A percentile compares a stretch with the other conserved stretches of the same genome.
These are phyloP conservation scores for Willisornis vidua DNA, from an alignment of 2,113 vertebrate species.

Conservation along the genomic window DNA sequence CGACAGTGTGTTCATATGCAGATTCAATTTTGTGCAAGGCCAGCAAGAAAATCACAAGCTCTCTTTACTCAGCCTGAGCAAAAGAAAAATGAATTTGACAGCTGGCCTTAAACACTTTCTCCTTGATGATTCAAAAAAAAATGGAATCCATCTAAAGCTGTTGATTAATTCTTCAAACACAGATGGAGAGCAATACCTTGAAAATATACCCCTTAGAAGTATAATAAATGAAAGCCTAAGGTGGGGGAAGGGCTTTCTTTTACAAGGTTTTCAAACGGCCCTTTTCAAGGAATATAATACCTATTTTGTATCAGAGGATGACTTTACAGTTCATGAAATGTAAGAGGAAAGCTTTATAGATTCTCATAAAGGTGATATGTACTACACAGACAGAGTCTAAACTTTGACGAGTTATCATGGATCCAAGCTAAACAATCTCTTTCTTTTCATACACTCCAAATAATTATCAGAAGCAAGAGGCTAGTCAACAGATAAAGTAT, in stretches of 20 bases:
- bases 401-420: neutral
- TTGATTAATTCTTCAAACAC: conserved; percentile 47
- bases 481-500: neutral
- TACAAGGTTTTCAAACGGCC: neutral
- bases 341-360: neutral
- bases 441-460: neutral
- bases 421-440: neutral
- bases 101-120: conserved; percentile 36
- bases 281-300: neutral
- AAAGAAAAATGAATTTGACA: conserved; percentile 51
- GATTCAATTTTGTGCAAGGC: conserved; percentile 31
- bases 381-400: neutral
- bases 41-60: conserved; percentile 34
- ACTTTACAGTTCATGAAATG: neutral
- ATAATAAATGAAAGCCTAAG: neutral
- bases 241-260: neutral
- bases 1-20: conserved; percentile 1
- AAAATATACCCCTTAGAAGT: neutral
- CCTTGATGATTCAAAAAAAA: conserved; percentile 30
- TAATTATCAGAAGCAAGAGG: neutral
- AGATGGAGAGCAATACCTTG: conserved; percentile 22
- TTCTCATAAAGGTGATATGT: neutral
- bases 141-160: conserved; percentile 31
- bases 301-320: neutral
- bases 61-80: neutral